Percentiles rank a stretch among this genome's conserved stretches.
phyloP scores from a whole-genome alignment of 23 tunicate species.

The Corella eumyota region DNA sequence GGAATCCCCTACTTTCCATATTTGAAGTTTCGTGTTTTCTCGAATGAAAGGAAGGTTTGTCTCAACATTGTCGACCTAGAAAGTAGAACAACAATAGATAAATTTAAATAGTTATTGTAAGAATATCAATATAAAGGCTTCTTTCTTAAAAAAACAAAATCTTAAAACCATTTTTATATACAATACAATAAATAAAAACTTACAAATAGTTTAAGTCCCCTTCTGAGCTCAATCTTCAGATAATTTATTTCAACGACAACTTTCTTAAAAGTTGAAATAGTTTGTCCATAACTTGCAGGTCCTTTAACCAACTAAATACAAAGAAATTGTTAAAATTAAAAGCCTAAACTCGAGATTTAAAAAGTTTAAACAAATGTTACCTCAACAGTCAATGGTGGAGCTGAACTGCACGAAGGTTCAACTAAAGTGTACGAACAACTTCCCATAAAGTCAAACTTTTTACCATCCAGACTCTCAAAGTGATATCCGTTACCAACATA shows the following conservation, averaged over 20 bases:
- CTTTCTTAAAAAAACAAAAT: too few species aligned
- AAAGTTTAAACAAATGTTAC: constrained; percentile 6
- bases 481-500: constrained; percentile 21
- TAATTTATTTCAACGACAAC: constrained; percentile 14
- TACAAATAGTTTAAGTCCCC: constrained; percentile 26
- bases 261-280: constrained; percentile 2
- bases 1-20: constrained; percentile 6
- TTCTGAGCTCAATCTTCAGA: constrained; percentile 11
- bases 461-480: constrained; percentile 23
- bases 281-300: too few species aligned
- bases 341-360: background rate
- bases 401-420: constrained; percentile 5
- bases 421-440: constrained; percentile 25
- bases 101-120: too few species aligned
- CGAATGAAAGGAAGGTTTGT: constrained; percentile 10
- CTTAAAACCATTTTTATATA: background rate
- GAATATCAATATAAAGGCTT: too few species aligned
- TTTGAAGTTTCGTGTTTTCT: constrained; percentile 1
- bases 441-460: constrained; percentile 17
- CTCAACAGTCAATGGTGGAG: constrained; percentile 22
- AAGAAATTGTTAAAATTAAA: too few species aligned
- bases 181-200: background rate
- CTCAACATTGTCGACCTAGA: constrained; percentile 10
- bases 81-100: background rate
- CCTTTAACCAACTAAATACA: too few species aligned